Evolutionary conservation across 1,140 invertebrate genomes (phyloP).

Genomic region (silkworm (Bombyx mori)): DNA sequence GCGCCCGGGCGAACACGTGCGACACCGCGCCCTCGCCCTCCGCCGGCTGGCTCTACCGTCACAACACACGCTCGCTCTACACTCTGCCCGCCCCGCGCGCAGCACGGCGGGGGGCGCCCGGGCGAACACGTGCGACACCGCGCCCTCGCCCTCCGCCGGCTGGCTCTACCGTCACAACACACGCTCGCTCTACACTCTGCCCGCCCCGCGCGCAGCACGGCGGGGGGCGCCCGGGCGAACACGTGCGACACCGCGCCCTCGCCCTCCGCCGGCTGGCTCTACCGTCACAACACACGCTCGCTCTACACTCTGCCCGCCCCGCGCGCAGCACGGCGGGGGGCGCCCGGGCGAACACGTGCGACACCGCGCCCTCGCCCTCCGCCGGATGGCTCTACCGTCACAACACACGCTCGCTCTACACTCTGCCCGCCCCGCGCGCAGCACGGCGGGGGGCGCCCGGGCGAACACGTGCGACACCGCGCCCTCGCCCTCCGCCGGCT

Average conservation of each 20-base stretch:
- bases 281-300: slow-evolving; percentile 15
- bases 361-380: slow-evolving; percentile 21
- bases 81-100: no score
- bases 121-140: slow-evolving; percentile 75
- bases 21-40: slow-evolving; percentile 24
- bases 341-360: slow-evolving; percentile 79
- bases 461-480: slow-evolving; percentile 75
- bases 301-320: no score
- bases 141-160: slow-evolving; percentile 10
- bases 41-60: slow-evolving; percentile 66
- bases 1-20: slow-evolving; percentile 81
- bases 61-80: no score
- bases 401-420: no score
- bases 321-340: slow-evolving; percentile 88
- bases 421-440: no score
- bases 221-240: slow-evolving; percentile 87
- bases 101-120: slow-evolving; percentile 89
- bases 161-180: no score
- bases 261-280: slow-evolving; percentile 63
- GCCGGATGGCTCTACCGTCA: slow-evolving; percentile 66
- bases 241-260: slow-evolving; percentile 41
- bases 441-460: slow-evolving; percentile 86
- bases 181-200: slow-evolving; percentile 73
- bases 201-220: slow-evolving; percentile 78
- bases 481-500: slow-evolving; percentile 7